Evolutionary conservation across 2,113 vertebrate genomes (phyloP), one percentile per base, ranked within the genome.

Genomic region (Corvus cornix): DNA sequence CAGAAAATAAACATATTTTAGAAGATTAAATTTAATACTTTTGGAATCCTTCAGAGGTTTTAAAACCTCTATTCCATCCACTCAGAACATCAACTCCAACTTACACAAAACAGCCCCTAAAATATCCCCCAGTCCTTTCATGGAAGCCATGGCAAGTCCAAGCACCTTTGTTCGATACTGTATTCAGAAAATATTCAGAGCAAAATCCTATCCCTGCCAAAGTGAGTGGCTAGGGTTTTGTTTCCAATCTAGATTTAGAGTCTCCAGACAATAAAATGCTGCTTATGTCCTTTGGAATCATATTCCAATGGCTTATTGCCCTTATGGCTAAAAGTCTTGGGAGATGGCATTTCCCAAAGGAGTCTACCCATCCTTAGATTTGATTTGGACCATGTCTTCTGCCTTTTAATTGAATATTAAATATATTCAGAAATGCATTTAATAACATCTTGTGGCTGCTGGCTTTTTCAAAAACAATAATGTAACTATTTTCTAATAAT

Each of bases 391-490:
- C 9, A 35, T 49, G 16, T 84, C 69, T 87, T 92, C 44, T 90
- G 39, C 22, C 20, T 78, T 92, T 72, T 68, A 95, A 89, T 79
- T 88, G 80, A 87, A 68, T 63, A 89, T 37, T 92, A 90, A 90
- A 69, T 89, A 58, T 64, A 75, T 92, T 94, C 64, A 87, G 79
- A 92, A 95, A 93, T 90, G 41, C 28, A 75, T 94, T 86, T 72
- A 94, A 86, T 88, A 94, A 70, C 48, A 74, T 94, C 70, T 91
- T 70, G 63, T 88, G 72, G 78, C 52, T 91, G 60, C 53, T 92
- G 35, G 68, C 90, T 73, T 84, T 80, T 84, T 60, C 55, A 90
- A 89, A 94, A 90, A 77, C 82, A 95, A 64, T 90, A 84, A 96
- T 10, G 5, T 64, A 86, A 64, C 69, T 75, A 68, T 92, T 96